A percentile compares a stretch with the other conserved stretches of the same genome.
phyloP scores from a whole-genome alignment of 2,888 invertebrate genomes.

The Colletes collaris region DNA sequence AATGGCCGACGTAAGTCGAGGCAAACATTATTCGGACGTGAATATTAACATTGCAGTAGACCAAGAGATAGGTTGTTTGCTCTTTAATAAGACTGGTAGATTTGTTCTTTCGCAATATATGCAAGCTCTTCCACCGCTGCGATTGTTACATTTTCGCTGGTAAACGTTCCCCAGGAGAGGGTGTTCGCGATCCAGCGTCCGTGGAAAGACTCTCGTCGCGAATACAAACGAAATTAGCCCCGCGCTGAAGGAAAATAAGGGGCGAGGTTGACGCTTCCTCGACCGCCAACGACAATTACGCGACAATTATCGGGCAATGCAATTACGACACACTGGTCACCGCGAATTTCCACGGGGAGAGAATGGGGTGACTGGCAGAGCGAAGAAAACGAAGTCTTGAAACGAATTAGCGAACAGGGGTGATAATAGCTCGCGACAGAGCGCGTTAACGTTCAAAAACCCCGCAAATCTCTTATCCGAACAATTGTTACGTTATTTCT shows the following conservation, averaged over 20 bases:
- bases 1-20: no score
- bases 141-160: not conserved
- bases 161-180: not conserved
- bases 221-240: conserved; percentile 26
- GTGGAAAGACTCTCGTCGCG: not conserved
- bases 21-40: no score
- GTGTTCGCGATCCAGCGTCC: no score
- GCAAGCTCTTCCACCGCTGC: not conserved
- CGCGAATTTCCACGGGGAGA: conserved; percentile 17
- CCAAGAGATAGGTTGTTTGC: no score
- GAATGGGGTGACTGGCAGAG: no score
- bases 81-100: no score
- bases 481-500: no score
- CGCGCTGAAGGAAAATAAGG: conserved; percentile 19
- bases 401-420: not conserved
- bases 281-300: conserved; percentile 23
- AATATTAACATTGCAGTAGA: no score
- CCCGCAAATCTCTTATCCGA: no score
- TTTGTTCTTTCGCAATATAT: no score
- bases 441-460: no score
- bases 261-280: not conserved
- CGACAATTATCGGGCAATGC: conserved; percentile 31
- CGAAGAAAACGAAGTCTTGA: not conserved
- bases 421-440: not conserved
- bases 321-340: conserved; percentile 12